Percentiles rank a stretch among this genome's conserved stretches.
Conservation (phyloP, 2,113 vertebrate genomes). For the Carassius gibelio region DNA sequence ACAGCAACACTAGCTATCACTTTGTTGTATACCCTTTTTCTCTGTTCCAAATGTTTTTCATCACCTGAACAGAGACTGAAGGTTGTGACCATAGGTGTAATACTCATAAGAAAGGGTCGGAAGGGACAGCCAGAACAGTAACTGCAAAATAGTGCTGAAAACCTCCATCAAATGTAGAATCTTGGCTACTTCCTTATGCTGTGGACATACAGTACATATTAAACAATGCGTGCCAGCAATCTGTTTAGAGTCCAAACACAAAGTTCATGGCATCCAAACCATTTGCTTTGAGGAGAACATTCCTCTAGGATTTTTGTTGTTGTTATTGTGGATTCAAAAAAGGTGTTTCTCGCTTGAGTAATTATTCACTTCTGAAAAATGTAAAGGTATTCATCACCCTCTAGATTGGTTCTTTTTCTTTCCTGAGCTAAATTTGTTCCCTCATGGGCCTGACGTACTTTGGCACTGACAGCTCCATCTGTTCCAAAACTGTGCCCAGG, state of each 20-base stretch:
- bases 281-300: background rate
- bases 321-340: background rate
- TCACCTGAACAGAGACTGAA: conserved; percentile 12
- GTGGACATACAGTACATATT: background rate
- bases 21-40: background rate
- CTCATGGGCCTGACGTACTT: background rate
- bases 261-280: background rate
- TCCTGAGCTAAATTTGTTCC: background rate
- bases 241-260: background rate
- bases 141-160: background rate
- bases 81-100: background rate
- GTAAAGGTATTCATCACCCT: conserved; percentile 1
- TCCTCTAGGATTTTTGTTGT: background rate
- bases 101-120: background rate
- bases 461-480: conserved; percentile 38
- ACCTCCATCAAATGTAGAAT: background rate
- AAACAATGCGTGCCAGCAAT: background rate
- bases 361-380: background rate
- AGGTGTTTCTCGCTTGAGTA: background rate
- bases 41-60: background rate
- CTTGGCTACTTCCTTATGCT: background rate
- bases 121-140: background rate
- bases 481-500: conserved; percentile 11
- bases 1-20: background rate
- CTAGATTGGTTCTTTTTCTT: background rate